These are phyloP conservation scores for Eulemur albifrons DNA, from an alignment of 2,797 vertebrate genomes.

Conservation along the genomic window DNA sequence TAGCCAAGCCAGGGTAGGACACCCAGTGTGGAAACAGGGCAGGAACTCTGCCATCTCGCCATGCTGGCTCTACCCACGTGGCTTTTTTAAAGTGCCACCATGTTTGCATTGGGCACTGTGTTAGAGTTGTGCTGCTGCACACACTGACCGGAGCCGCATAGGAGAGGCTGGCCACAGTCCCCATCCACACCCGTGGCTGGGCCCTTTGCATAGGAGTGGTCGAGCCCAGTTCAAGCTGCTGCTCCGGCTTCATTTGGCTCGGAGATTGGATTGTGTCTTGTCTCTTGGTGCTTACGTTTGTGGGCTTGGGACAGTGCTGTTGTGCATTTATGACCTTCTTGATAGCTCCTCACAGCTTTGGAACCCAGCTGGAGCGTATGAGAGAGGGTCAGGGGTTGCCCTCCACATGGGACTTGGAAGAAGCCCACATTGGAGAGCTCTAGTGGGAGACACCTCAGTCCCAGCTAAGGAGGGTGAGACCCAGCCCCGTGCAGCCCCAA, in stretches of 20 bases:
- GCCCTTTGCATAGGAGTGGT: background rate
- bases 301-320: background rate
- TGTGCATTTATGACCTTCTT: fast-evolving
- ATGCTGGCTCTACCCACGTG: fast-evolving
- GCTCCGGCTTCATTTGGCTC: fast-evolving
- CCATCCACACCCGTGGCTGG: fast-evolving
- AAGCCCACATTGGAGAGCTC: fast-evolving
- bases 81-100: fast-evolving
- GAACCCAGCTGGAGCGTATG: background rate
- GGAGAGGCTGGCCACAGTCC: fast-evolving
- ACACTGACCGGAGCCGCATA: fast-evolving
- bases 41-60: background rate
- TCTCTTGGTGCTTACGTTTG: background rate
- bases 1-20: background rate
- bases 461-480: background rate
- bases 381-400: background rate
- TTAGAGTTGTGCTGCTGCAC: no score
- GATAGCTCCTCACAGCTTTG: background rate
- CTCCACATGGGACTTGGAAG: background rate
- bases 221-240: background rate
- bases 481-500: fast-evolving
- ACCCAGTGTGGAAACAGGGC: fast-evolving
- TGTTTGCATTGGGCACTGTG: fast-evolving
- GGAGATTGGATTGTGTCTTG: background rate
- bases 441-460: background rate